Percentiles rank a stretch among this genome's conserved stretches.
These are phyloP conservation scores for Antechinus flavipes DNA, from an alignment of 2,113 vertebrate species.

Conservation along the genomic window DNA sequence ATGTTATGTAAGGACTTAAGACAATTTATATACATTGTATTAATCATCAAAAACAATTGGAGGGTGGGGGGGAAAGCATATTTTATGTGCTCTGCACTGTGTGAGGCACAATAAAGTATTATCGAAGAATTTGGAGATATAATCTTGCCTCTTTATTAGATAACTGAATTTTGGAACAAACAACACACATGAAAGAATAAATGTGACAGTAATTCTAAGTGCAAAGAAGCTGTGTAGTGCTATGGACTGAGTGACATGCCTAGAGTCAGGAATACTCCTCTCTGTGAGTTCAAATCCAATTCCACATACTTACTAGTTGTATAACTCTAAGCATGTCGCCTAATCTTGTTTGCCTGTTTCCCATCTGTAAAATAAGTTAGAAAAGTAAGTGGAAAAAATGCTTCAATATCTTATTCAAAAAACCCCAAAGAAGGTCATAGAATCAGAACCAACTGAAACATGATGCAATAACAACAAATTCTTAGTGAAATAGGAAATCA, in stretches of 20 bases:
- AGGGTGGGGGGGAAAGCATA: neutral
- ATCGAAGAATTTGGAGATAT: conserved; percentile 55
- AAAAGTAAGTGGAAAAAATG: neutral
- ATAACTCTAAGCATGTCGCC: neutral
- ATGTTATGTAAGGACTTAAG: conserved; percentile 60
- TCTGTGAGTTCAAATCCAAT: neutral
- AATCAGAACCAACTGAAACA: neutral
- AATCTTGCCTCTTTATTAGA: conserved; percentile 23
- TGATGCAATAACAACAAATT: neutral
- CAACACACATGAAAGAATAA: conserved; percentile 33
- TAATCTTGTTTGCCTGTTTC: neutral
- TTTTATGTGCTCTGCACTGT: conserved; percentile 35
- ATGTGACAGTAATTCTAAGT: neutral
- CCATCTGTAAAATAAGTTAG: neutral
- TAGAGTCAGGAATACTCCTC: neutral
- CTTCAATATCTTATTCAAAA: neutral
- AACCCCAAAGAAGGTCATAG: neutral
- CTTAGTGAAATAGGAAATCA: neutral
- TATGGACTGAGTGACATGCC: neutral
- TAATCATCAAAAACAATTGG: conserved; percentile 49
- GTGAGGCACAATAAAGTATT: conserved; percentile 46
- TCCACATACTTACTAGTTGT: neutral
- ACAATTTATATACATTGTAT: conserved; percentile 55
- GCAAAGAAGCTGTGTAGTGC: neutral
- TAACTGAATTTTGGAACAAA: conserved; percentile 32